Evolutionary conservation across 2,888 invertebrate genomes (phyloP).

Genomic region (Amaurobius ferox): DNA sequence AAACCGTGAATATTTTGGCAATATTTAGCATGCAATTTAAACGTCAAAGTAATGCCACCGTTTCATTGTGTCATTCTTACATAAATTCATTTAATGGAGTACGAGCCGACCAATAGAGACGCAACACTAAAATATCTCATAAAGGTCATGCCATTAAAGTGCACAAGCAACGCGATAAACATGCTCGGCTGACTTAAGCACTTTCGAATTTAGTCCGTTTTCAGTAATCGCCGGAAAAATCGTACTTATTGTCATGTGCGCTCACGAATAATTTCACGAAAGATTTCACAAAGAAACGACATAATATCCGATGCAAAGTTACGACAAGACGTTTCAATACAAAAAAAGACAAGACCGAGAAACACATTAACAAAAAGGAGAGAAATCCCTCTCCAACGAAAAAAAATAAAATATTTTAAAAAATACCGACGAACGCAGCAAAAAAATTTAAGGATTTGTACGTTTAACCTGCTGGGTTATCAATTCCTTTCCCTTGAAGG

Average conservation of each 20-base stretch:
- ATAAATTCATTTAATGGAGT: too few species aligned
- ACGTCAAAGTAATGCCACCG: too few species aligned
- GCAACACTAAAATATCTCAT: too few species aligned
- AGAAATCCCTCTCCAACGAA: slow-evolving; percentile 13
- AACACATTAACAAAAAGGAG: slow-evolving; percentile 2
- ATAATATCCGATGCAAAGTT: slow-evolving; percentile 55
- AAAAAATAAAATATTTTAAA: slow-evolving; percentile 16
- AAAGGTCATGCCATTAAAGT: background rate
- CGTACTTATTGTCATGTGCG: slow-evolving; percentile 51
- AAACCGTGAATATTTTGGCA: too few species aligned
- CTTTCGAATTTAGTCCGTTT: background rate
- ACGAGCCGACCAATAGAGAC: too few species aligned
- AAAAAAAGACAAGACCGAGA: background rate
- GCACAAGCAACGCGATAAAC: background rate
- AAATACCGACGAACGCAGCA: slow-evolving; percentile 3
- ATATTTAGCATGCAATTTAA: too few species aligned
- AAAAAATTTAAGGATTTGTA: slow-evolving; percentile 67
- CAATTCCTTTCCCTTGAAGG: slow-evolving; percentile 62
- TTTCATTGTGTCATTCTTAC: too few species aligned
- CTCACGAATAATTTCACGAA: slow-evolving; percentile 66
- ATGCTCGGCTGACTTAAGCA: background rate
- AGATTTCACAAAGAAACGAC: slow-evolving; percentile 63
- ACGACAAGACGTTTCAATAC: slow-evolving; percentile 31
- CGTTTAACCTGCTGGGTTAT: slow-evolving; percentile 71
- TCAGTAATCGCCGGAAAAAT: background rate